phyloP scores from a whole-genome alignment of 2,113 vertebrate genomes.

The Indri indri region DNA sequence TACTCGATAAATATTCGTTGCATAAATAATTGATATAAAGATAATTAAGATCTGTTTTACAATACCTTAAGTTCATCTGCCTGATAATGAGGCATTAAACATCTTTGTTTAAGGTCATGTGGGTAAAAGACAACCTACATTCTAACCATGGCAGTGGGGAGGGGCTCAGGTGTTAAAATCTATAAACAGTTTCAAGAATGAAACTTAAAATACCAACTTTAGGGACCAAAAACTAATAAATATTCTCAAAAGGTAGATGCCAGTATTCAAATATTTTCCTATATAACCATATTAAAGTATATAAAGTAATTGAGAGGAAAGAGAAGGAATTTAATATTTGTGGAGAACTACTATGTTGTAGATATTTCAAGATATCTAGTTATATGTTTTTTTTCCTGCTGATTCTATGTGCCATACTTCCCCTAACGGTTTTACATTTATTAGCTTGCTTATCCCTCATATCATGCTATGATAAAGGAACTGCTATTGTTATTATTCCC shows the following conservation, averaged over 20 bases:
- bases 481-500: not conserved
- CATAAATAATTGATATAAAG: not conserved
- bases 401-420: not conserved
- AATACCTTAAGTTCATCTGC: not conserved
- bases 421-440: not conserved
- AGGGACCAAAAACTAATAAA: not conserved
- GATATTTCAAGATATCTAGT: not conserved
- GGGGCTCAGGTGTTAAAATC: not conserved
- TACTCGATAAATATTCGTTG: not conserved
- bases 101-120: not conserved
- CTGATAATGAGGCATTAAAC: not conserved
- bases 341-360: not conserved
- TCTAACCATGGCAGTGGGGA: not conserved
- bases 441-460: not conserved
- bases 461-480: not conserved
- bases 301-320: not conserved
- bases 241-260: not conserved
- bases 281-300: not conserved
- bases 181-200: not conserved
- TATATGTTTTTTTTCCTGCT: not conserved
- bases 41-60: not conserved
- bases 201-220: not conserved
- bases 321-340: not conserved
- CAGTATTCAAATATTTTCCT: not conserved
- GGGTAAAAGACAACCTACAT: not conserved